Evolutionary conservation across 2,888 invertebrate genomes (phyloP).

Genomic region (Drosophila nigritarsus): DNA sequence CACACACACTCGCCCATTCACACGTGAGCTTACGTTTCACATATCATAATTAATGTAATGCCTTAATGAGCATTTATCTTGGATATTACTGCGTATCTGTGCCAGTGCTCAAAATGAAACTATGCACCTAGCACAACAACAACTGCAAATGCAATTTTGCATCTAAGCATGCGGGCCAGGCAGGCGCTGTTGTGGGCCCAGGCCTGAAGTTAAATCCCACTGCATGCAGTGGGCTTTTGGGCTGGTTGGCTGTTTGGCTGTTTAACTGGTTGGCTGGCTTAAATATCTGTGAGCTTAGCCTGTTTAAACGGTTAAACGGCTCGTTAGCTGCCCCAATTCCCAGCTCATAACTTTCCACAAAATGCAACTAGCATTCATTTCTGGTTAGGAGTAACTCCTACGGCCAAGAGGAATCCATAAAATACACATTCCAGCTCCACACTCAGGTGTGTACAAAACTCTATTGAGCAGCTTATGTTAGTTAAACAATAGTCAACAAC

Average conservation of each 20-base stretch:
- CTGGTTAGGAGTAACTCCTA: constrained; percentile 23
- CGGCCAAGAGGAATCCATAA: constrained; percentile 3
- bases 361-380: constrained; percentile 54
- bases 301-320: constrained; percentile 38
- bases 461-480: neutral
- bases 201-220: constrained; percentile 52
- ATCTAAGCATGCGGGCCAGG: constrained; percentile 38
- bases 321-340: constrained; percentile 39
- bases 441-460: neutral
- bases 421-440: neutral
- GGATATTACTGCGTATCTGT: constrained; percentile 42
- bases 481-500: neutral
- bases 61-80: constrained; percentile 70
- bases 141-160: constrained; percentile 51
- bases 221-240: constrained; percentile 51
- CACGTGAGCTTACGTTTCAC: constrained; percentile 20
- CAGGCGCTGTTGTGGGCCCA: neutral
- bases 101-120: constrained; percentile 46
- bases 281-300: constrained; percentile 54
- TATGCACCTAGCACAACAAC: constrained; percentile 10
- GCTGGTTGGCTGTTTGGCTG: neutral
- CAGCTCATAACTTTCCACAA: constrained; percentile 40
- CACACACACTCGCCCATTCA: neutral
- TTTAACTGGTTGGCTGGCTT: neutral
- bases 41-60: constrained; percentile 71